Evolutionary conservation across 2,888 invertebrate species (phyloP).

Genomic region (Seira musarum): DNA sequence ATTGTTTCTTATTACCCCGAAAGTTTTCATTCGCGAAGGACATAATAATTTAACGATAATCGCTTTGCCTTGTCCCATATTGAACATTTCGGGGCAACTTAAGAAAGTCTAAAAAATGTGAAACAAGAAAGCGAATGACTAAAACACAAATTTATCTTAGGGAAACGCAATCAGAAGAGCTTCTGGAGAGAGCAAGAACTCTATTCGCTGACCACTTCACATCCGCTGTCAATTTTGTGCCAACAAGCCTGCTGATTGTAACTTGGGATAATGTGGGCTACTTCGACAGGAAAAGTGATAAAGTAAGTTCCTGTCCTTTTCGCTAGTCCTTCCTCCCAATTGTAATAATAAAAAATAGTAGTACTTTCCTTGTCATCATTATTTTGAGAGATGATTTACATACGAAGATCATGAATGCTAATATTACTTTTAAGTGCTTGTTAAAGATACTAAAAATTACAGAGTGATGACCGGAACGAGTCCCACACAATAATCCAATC

Average conservation of each 20-base stretch:
- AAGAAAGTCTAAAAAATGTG: no score
- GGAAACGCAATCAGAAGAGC: slow-evolving; percentile 73
- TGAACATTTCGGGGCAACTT: background rate
- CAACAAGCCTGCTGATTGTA: slow-evolving; percentile 85
- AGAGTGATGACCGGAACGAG: background rate
- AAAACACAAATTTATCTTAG: slow-evolving; percentile 52
- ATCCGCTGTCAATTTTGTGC: slow-evolving; percentile 81
- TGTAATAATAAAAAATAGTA: no score
- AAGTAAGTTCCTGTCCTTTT: slow-evolving; percentile 75
- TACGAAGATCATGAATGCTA: no score
- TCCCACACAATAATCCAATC: background rate
- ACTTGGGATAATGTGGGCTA: slow-evolving; percentile 94
- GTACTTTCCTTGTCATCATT: no score
- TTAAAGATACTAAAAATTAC: no score
- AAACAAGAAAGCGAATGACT: background rate
- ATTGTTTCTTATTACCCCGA: no score
- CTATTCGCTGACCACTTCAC: slow-evolving; percentile 83
- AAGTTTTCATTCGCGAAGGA: no score
- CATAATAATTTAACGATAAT: no score
- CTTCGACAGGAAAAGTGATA: slow-evolving; percentile 79
- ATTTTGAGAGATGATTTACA: no score
- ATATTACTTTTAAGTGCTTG: no score
- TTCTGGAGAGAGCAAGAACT: slow-evolving; percentile 76
- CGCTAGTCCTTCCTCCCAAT: no score
- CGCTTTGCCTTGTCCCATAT: no score